phyloP scores from a whole-genome alignment of 2,888 invertebrate species.

The Blera fallax region DNA sequence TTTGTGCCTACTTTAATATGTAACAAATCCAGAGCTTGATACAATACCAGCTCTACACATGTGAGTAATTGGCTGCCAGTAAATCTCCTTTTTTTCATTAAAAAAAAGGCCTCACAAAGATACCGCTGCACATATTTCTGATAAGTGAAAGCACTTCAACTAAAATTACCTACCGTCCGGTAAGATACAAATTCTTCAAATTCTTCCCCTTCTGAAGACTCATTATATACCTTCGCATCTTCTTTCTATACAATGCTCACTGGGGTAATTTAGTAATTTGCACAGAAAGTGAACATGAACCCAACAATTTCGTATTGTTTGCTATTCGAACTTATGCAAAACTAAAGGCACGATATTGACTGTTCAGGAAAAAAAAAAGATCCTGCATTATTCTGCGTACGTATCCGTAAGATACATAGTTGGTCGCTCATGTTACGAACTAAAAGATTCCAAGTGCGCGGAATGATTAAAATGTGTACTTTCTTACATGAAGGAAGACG shows the following conservation, averaged over 20 bases:
- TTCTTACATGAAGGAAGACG: neutral
- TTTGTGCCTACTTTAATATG: neutral
- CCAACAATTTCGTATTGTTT: slow-evolving; percentile 21
- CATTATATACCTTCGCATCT: slow-evolving; percentile 32
- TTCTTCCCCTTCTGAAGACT: slow-evolving; percentile 20
- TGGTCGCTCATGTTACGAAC: neutral
- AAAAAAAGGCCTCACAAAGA: neutral
- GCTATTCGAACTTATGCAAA: slow-evolving; percentile 25
- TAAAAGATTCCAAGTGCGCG: neutral
- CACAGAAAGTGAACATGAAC: slow-evolving; percentile 21
- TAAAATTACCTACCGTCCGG: neutral
- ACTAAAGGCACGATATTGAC: neutral
- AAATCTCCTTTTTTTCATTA: neutral
- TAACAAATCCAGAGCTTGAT: neutral
- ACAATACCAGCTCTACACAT: neutral
- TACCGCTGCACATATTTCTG: neutral
- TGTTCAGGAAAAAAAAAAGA: neutral
- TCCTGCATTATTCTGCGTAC: slow-evolving; percentile 16
- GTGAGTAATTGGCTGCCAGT: neutral
- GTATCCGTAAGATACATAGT: no score
- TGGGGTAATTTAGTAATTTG: slow-evolving; percentile 43
- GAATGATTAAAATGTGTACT: slow-evolving; percentile 33
- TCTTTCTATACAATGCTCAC: neutral
- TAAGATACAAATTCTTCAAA: slow-evolving; percentile 14
- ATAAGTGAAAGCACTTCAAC: slow-evolving; percentile 13